Percentiles rank a stretch among this genome's conserved stretches.
These are phyloP conservation scores for Hippocampus comes DNA, from an alignment of 2,113 vertebrate species.

Conservation along the genomic window DNA sequence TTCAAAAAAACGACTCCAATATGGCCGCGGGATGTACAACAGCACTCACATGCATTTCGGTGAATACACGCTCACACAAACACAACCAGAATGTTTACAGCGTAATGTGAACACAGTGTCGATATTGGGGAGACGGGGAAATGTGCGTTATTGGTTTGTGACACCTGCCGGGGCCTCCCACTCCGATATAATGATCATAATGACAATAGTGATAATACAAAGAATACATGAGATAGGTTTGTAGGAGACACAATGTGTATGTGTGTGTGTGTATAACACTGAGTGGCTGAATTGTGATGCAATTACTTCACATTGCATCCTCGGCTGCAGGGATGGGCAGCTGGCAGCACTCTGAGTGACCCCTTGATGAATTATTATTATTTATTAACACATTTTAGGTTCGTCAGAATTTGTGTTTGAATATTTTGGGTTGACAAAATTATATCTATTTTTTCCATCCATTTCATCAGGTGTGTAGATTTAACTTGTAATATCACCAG, in stretches of 20 bases:
- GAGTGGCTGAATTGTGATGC: constrained; percentile 40
- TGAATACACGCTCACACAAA: constrained; percentile 24
- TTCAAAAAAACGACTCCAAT: constrained; percentile 61
- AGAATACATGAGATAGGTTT: background rate
- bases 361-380: too few species aligned
- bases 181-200: constrained; percentile 17
- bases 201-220: too few species aligned
- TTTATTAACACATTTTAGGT: too few species aligned
- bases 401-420: too few species aligned
- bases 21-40: constrained; percentile 61
- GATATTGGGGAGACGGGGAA: background rate
- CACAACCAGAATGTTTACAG: constrained; percentile 8
- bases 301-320: constrained; percentile 16
- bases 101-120: background rate
- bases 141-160: background rate
- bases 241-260: background rate
- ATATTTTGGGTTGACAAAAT: too few species aligned
- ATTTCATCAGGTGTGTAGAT: too few species aligned
- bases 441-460: too few species aligned
- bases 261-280: constrained; percentile 21
- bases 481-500: too few species aligned
- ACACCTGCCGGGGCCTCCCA: constrained; percentile 33
- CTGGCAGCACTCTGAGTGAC: too few species aligned
- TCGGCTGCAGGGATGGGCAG: too few species aligned
- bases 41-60: constrained; percentile 54